Conservation (phyloP, 2,797 vertebrate genomes). For the Coreius guichenoti region DNA sequence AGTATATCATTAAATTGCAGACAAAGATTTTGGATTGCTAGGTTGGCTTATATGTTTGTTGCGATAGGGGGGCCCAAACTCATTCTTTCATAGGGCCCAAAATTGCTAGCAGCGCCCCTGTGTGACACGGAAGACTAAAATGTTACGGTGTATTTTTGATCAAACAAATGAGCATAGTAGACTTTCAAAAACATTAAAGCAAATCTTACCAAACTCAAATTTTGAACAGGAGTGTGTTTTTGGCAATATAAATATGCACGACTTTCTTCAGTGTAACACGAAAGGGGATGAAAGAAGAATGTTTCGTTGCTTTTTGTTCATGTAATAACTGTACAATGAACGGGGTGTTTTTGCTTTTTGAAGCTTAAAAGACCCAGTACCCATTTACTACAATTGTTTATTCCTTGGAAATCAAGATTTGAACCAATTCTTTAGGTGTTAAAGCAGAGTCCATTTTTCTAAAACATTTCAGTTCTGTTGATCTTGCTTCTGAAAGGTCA, state of each 20-base stretch:
- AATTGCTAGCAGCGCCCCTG: too few species aligned
- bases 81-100: too few species aligned
- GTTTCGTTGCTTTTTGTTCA: neutral
- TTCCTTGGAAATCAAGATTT: neutral
- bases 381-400: neutral
- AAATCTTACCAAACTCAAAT: neutral
- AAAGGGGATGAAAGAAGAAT: neutral
- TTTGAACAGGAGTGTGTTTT: neutral
- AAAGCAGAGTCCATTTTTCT: neutral
- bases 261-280: neutral
- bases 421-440: neutral
- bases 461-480: constrained; percentile 14
- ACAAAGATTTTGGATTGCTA: too few species aligned
- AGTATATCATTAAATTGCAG: too few species aligned
- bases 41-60: too few species aligned
- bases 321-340: neutral
- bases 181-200: neutral
- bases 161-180: neutral
- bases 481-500: neutral
- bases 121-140: too few species aligned
- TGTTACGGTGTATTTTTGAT: neutral
- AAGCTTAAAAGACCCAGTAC: neutral
- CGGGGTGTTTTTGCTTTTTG: neutral
- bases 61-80: too few species aligned
- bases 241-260: neutral